These are phyloP conservation scores for Malachius bipustulatus DNA, from an alignment of 2,888 invertebrate species.

Conservation along the genomic window DNA sequence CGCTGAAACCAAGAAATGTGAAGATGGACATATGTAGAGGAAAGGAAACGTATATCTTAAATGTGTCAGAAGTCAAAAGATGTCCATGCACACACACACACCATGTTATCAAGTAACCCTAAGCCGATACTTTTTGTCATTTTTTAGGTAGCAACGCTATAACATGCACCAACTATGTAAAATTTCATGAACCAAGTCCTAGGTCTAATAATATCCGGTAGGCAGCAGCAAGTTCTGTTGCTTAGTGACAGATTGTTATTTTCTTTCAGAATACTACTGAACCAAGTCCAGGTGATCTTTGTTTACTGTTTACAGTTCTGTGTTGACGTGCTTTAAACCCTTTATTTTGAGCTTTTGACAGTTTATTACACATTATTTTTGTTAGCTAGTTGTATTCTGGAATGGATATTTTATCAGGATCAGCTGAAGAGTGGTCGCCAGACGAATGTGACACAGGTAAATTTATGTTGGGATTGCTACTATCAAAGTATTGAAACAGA, in stretches of 20 bases:
- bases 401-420: constrained; percentile 6
- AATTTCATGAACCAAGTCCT: constrained; percentile 6
- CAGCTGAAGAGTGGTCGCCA: constrained; percentile 5
- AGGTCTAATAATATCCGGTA: constrained; percentile 5
- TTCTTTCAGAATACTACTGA: constrained; percentile 6
- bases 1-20: no score
- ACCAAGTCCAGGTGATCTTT: constrained; percentile 7
- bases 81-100: no score
- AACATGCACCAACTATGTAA: constrained; percentile 7
- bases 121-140: constrained; percentile 6
- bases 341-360: constrained; percentile 5
- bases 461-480: no score
- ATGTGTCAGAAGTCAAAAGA: no score
- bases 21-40: no score
- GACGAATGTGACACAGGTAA: constrained; percentile 7
- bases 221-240: constrained; percentile 7
- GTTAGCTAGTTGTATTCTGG: constrained; percentile 6
- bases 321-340: constrained; percentile 4
- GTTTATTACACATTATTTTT: constrained; percentile 2
- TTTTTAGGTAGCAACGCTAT: constrained; percentile 5
- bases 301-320: constrained; percentile 6
- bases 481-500: no score
- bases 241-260: constrained; percentile 5
- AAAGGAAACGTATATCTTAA: no score
- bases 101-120: no score